Conservation (phyloP, 2,797 vertebrate genomes). For the Crocodylus rhombifer region DNA sequence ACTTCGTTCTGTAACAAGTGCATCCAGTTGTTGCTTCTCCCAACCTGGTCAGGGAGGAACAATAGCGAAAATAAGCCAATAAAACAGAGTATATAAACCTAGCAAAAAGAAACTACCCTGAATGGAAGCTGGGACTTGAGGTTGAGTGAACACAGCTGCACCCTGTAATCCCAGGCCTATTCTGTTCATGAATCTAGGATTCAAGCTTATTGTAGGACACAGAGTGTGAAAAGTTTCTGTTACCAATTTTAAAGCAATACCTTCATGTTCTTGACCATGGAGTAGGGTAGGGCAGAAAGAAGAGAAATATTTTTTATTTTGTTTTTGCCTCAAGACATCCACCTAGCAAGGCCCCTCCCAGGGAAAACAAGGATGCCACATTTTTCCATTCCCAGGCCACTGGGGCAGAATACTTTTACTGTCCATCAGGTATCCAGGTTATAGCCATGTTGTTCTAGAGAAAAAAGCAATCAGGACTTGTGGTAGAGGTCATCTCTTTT, state of each 20-base stretch:
- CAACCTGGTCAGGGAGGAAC: neutral
- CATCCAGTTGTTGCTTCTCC: neutral
- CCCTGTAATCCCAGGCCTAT: neutral
- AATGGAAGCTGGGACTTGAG: conserved; percentile 16
- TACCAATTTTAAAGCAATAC: neutral
- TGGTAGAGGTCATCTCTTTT: no score
- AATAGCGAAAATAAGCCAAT: neutral
- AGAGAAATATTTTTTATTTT: neutral
- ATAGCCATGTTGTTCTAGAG: no score
- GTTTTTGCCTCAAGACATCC: neutral
- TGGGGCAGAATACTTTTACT: neutral
- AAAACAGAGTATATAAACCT: neutral
- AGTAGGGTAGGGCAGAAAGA: neutral
- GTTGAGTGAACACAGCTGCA: neutral
- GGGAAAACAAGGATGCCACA: neutral
- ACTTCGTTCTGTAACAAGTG: conserved; percentile 29
- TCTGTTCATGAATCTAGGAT: neutral
- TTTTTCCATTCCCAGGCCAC: neutral
- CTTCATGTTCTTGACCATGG: neutral
- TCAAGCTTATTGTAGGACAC: no score
- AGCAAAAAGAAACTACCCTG: neutral
- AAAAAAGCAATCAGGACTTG: no score
- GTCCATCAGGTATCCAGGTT: no score
- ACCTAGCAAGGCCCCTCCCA: neutral
- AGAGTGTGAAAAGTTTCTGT: neutral